Conservation (phyloP, 2,797 vertebrate species). For the Melanotaenia maccullochi region DNA sequence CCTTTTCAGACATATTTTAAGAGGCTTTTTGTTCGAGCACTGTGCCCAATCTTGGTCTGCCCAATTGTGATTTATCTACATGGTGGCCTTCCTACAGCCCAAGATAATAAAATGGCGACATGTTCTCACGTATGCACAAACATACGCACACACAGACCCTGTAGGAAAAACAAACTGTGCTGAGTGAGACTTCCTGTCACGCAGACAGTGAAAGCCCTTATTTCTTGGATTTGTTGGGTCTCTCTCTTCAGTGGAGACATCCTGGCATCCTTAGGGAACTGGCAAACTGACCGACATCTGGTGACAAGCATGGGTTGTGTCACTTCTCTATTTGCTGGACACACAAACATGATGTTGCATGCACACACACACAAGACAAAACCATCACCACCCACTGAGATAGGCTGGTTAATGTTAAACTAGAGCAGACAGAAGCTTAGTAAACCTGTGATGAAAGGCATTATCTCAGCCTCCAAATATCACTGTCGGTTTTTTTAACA, state of each 20-base stretch:
- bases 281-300: constrained; percentile 66
- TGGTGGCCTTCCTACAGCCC: constrained; percentile 49
- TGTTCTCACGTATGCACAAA: constrained; percentile 56
- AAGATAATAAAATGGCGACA: constrained; percentile 62
- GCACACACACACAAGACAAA: constrained; percentile 22
- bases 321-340: constrained; percentile 51
- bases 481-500: constrained; percentile 52
- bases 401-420: constrained; percentile 67
- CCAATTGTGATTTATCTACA: constrained; percentile 58
- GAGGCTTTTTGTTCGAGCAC: constrained; percentile 46
- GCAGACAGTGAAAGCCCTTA: constrained; percentile 64
- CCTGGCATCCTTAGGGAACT: constrained; percentile 65
- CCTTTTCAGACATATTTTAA: constrained; percentile 40
- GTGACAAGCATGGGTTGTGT: constrained; percentile 57
- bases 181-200: constrained; percentile 75
- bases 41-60: constrained; percentile 63
- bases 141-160: constrained; percentile 33
- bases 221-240: constrained; percentile 54
- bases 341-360: constrained; percentile 36
- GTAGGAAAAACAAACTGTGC: constrained; percentile 64
- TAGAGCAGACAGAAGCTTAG: constrained; percentile 58
- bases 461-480: constrained; percentile 65
- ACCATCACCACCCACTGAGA: constrained; percentile 56
- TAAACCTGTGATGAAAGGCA: constrained; percentile 59
- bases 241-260: constrained; percentile 56